A percentile compares a stretch with the other conserved stretches of the same genome.
These are phyloP conservation scores for Rhynchomys soricoides DNA, from an alignment of 2,113 vertebrate genomes.

Conservation along the genomic window DNA sequence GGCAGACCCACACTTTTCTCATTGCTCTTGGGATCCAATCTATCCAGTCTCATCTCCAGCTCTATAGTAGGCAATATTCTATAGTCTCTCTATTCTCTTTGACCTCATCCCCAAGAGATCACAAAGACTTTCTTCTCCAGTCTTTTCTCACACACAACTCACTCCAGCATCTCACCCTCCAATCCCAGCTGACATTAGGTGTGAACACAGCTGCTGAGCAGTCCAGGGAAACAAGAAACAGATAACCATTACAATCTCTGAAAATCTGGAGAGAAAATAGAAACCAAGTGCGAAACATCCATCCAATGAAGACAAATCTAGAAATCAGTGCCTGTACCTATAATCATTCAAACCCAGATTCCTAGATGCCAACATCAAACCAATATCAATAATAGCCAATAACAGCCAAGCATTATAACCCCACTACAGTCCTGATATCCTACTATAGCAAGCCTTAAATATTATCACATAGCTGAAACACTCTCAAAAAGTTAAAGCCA, in stretches of 20 bases:
- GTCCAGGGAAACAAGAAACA: background rate
- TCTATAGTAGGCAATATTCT: background rate
- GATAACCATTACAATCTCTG: background rate
- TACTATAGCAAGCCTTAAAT: background rate
- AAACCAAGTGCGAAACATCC: background rate
- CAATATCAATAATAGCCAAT: background rate
- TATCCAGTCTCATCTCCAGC: background rate
- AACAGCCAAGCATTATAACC: background rate
- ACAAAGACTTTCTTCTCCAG: background rate
- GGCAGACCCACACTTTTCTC: background rate
- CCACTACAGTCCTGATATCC: background rate
- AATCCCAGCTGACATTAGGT: background rate
- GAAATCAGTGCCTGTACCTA: background rate
- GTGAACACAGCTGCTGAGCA: background rate
- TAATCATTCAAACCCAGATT: background rate
- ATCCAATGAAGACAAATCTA: background rate
- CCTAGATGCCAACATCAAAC: background rate
- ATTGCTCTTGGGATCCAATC: background rate
- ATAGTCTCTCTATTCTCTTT: background rate
- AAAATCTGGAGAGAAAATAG: background rate
- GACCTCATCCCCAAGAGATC: background rate
- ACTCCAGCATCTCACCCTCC: background rate
- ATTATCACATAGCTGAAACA: background rate
- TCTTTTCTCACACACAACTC: background rate
- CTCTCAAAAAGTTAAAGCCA: background rate